A percentile compares a stretch with the other conserved stretches of the same genome.
phyloP scores from a whole-genome alignment of 2,888 invertebrate species.

The Bruchidius siliquastri region DNA sequence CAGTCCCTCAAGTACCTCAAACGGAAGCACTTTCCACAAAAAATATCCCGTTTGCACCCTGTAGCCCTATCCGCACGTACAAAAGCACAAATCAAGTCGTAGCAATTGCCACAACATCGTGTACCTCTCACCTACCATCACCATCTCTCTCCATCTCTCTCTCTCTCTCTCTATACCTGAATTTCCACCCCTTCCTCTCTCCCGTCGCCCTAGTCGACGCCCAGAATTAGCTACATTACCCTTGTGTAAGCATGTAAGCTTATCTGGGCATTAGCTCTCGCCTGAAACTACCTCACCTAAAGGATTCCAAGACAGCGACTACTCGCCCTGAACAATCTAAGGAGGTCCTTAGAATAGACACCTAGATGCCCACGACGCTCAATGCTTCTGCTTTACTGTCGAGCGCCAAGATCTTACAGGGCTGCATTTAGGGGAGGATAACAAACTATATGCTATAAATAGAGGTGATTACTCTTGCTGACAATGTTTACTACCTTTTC shows the following conservation, averaged over 20 bases:
- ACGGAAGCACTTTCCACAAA: background rate
- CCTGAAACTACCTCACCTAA: background rate
- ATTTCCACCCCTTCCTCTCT: background rate
- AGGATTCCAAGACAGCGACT: background rate
- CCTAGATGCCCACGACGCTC: background rate
- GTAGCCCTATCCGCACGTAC: background rate
- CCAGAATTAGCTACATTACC: slow-evolving; percentile 11
- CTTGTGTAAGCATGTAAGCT: slow-evolving; percentile 1
- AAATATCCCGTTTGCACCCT: background rate
- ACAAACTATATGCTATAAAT: too few relatives aligned
- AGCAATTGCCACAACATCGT: background rate
- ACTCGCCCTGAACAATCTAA: background rate
- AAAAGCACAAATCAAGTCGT: background rate
- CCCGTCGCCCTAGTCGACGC: background rate
- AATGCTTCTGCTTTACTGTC: background rate
- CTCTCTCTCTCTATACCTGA: background rate
- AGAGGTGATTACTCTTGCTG: too few relatives aligned
- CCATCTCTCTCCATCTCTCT: slow-evolving; percentile 18
- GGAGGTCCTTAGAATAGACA: background rate
- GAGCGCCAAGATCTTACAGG: background rate
- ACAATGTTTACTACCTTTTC: too few relatives aligned
- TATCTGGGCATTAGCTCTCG: background rate
- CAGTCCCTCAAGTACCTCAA: background rate
- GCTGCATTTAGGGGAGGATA: background rate
- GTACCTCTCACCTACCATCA: slow-evolving; percentile 4